phyloP scores from a whole-genome alignment of 2,113 vertebrate genomes.

The Lampris incognitus region DNA sequence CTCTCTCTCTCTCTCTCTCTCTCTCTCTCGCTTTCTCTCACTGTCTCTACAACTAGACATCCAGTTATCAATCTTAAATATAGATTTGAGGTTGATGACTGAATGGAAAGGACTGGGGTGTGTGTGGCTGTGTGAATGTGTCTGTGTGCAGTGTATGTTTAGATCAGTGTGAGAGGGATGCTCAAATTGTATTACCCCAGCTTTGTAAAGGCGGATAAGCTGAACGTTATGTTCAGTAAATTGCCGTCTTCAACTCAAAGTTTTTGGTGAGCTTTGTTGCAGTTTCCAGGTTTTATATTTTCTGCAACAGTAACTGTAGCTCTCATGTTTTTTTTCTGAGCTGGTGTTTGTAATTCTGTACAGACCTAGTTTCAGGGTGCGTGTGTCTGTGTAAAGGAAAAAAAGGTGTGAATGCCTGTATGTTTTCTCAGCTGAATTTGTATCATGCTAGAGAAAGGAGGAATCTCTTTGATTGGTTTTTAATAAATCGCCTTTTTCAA shows the following conservation, averaged over 20 bases:
- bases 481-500: conserved; percentile 30
- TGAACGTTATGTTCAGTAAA: conserved; percentile 46
- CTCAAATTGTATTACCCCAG: conserved; percentile 3
- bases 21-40: too few relatives aligned
- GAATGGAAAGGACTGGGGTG: conserved; percentile 9
- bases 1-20: too few relatives aligned
- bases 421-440: conserved; percentile 28
- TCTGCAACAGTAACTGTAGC: conserved; percentile 70
- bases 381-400: conserved; percentile 30
- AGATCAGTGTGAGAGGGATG: conserved; percentile 15
- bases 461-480: conserved; percentile 13
- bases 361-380: conserved; percentile 70
- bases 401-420: conserved; percentile 8
- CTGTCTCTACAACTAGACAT: too few relatives aligned
- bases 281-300: conserved; percentile 52
- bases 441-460: conserved; percentile 31
- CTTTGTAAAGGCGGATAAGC: conserved; percentile 30
- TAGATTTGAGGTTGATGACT: conserved; percentile 7
- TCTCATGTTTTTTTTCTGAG: conserved; percentile 42
- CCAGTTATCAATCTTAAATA: neutral
- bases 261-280: conserved; percentile 52
- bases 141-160: conserved; percentile 6
- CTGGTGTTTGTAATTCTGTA: conserved; percentile 75
- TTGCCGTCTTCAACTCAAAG: conserved; percentile 42
- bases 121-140: conserved; percentile 2